Evolutionary conservation across 2,888 invertebrate genomes (phyloP), one percentile per base, ranked within the genome.

Genomic region (Lucinisca nassula): DNA sequence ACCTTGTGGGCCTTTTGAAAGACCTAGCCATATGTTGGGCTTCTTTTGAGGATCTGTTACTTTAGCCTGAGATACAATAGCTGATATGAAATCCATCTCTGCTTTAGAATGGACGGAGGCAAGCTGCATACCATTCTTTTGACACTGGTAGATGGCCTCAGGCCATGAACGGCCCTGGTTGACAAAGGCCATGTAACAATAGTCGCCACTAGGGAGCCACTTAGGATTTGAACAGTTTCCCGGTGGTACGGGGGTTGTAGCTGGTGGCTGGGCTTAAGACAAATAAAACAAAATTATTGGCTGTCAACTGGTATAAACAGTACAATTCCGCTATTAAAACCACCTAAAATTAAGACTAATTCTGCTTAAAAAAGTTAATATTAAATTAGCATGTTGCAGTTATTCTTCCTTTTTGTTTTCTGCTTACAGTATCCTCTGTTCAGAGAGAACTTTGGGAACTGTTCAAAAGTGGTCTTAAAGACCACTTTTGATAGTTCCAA

Each of bases 91-190:
- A 12, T 51, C 74, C 73, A 90, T 77, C 61, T 94, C 94, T 0
- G 40, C 84, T 14, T 76, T 51, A 14, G 87, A 88, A 79, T 93
- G 93, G 27, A 94, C 78, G 38, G 93, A 93, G 24, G 85, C 83
- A 38, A 94, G 79, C 37, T 90, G 82, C 88, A 92, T 91, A 4
- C 93, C 92, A 8, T 67, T 61, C 32, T 79, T 88, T 75, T 85
- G 82, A 83, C 94, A 94, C 3, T 80, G 51, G 72, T 90, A 92
- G 61, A 84, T 84, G 10, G 94, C 92, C 37, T 92, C 93, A 0
- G 94, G 92, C 93, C 94, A 94, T 0, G 93, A 92, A n/a, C 87
- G 45, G 0, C 75, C 87, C 14, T 86, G 77, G 32, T 82, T 79
- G n/a, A 87, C 82, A 14, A 80, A 82, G 17, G 89, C 89, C 24